A percentile compares a stretch with the other conserved stretches of the same genome.
Conservation (phyloP, 2,888 invertebrate genomes). For the Drosophila quinaria region DNA sequence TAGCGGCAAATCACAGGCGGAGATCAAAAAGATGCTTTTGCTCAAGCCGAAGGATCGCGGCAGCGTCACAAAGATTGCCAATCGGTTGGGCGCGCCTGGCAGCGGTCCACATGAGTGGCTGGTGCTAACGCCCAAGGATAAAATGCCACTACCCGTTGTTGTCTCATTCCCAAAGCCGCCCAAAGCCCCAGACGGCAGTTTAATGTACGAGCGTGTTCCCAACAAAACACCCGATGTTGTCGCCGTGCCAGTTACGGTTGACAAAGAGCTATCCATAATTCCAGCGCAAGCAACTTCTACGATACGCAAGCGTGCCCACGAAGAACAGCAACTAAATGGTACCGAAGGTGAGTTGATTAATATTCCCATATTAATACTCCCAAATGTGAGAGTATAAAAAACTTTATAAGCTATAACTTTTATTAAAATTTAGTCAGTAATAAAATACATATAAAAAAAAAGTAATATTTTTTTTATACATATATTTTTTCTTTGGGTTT, state of each 20-base stretch:
- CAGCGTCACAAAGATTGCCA: slow-evolving; percentile 90
- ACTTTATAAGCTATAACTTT: too few species aligned
- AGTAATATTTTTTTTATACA: too few species aligned
- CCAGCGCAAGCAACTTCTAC: slow-evolving; percentile 87
- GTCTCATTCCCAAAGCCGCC: slow-evolving; percentile 96
- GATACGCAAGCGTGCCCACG: slow-evolving; percentile 94
- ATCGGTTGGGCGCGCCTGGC: slow-evolving; percentile 89
- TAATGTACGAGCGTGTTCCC: slow-evolving; percentile 94
- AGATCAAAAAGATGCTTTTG: slow-evolving; percentile 87
- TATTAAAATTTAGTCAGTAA: too few species aligned
- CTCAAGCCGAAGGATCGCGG: slow-evolving; percentile 88
- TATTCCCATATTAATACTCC: not conserved
- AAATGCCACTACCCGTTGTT: slow-evolving; percentile 92
- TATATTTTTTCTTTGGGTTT: too few species aligned
- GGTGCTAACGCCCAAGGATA: slow-evolving; percentile 86
- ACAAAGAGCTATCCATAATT: slow-evolving; percentile 88
- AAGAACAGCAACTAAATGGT: slow-evolving; percentile 88
- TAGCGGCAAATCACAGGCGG: slow-evolving; percentile 86
- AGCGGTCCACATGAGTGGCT: slow-evolving; percentile 87
- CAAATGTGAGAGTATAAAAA: too few species aligned
- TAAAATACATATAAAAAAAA: too few species aligned
- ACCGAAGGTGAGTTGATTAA: slow-evolving; percentile 77
- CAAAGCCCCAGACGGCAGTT: slow-evolving; percentile 94
- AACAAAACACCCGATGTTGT: slow-evolving; percentile 87
- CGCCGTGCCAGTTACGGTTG: slow-evolving; percentile 86